Evolutionary conservation across 2,113 vertebrate species (phyloP).

Genomic region (Synchiropus splendidus): DNA sequence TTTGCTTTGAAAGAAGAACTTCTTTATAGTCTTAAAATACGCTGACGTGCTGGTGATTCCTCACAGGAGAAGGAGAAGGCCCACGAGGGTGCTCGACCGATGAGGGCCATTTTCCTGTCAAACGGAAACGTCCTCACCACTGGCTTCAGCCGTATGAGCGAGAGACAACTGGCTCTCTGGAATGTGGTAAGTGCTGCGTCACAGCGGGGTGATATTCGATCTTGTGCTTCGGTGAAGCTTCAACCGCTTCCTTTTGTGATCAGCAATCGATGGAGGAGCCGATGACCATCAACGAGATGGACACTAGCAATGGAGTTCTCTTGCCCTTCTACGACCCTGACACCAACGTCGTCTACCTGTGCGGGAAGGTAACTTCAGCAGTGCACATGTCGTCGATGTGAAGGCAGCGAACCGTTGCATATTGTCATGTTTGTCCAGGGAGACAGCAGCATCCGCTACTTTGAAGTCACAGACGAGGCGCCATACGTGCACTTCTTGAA

Average conservation of each 20-base stretch:
- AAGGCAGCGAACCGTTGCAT: too few relatives aligned
- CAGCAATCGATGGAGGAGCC: conserved; percentile 89
- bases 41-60: not conserved
- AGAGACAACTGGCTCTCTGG: conserved; percentile 91
- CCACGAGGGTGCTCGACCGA: conserved; percentile 87
- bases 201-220: not conserved
- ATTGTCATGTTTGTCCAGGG: conserved; percentile 63
- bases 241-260: not conserved
- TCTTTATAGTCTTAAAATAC: too few relatives aligned
- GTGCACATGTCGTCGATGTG: too few relatives aligned
- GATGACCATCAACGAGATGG: conserved; percentile 87
- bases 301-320: conserved; percentile 92
- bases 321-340: conserved; percentile 93
- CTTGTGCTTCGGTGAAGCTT: too few relatives aligned
- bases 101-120: conserved; percentile 88
- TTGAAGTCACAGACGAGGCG: conserved; percentile 92
- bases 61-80: conserved; percentile 91
- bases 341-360: conserved; percentile 89
- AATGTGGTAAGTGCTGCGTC: conserved; percentile 66
- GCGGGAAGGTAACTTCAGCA: conserved; percentile 77
- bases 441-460: conserved; percentile 98
- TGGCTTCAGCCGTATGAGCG: conserved; percentile 96
- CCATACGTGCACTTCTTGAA: conserved; percentile 95
- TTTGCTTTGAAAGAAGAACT: not conserved
- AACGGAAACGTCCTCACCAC: conserved; percentile 92